phyloP scores from a whole-genome alignment of 2,888 invertebrate genomes.

The Troilus luridus region DNA sequence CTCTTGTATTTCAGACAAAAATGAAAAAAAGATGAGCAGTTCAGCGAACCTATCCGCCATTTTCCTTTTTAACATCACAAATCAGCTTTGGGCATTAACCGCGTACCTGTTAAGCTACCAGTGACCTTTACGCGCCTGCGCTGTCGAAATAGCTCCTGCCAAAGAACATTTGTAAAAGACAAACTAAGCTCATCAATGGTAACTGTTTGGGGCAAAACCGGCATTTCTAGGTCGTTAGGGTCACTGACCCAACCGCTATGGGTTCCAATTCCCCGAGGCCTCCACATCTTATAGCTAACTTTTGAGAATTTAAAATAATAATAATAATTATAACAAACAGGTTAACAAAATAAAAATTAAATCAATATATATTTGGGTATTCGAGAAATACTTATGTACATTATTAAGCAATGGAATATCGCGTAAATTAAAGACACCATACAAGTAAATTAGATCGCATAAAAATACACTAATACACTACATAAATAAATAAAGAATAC shows the following conservation, averaged over 20 bases:
- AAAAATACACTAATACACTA: too few relatives aligned
- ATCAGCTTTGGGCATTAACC: conserved; percentile 34
- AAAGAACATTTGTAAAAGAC: conserved; percentile 32
- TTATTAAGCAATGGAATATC: too few relatives aligned
- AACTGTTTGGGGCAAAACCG: conserved; percentile 47
- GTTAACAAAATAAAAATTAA: not conserved
- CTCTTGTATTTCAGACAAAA: not conserved
- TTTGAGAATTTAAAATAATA: not conserved
- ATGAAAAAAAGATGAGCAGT: not conserved
- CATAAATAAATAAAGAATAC: too few relatives aligned
- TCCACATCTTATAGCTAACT: not conserved
- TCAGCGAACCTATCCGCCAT: conserved; percentile 5
- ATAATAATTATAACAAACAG: not conserved
- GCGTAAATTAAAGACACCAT: too few relatives aligned
- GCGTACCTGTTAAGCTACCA: not conserved
- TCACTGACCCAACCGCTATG: conserved; percentile 17
- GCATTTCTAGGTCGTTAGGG: conserved; percentile 44
- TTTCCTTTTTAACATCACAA: conserved; percentile 38
- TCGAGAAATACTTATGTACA: too few relatives aligned
- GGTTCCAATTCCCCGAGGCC: not conserved
- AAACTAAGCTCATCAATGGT: conserved; percentile 10
- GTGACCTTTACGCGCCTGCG: conserved; percentile 46
- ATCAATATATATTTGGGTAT: too few relatives aligned
- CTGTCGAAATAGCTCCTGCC: conserved; percentile 20
- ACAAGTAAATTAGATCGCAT: too few relatives aligned